These are phyloP conservation scores for Lacerta agilis DNA, from an alignment of 2,797 vertebrate genomes.

Conservation along the genomic window DNA sequence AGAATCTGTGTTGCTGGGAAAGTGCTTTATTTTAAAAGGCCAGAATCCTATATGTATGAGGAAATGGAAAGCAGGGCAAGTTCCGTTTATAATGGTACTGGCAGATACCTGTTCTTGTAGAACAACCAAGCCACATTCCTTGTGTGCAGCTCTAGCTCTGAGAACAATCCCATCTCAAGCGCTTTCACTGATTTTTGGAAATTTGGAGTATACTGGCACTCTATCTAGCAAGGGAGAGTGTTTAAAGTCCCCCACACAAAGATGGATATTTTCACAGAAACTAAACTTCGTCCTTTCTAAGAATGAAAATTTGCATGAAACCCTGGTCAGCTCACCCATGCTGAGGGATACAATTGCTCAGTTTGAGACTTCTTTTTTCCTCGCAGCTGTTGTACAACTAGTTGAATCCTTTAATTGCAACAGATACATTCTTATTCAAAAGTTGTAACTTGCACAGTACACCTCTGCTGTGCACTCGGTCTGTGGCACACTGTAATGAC, in stretches of 20 bases:
- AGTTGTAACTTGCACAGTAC: not conserved
- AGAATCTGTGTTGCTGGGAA: not conserved
- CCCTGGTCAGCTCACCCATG: not conserved
- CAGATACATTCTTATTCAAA: not conserved
- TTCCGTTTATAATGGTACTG: not conserved
- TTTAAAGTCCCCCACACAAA: not conserved
- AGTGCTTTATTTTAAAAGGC: not conserved
- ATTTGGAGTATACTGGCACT: not conserved
- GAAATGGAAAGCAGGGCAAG: not conserved
- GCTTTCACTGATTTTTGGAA: not conserved
- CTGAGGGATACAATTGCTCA: not conserved
- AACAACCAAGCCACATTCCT: not conserved
- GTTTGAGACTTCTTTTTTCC: not conserved
- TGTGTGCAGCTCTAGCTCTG: not conserved
- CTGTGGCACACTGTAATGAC: not conserved
- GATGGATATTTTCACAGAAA: not conserved
- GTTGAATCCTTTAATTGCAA: not conserved
- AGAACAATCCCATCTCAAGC: not conserved
- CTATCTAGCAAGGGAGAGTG: not conserved
- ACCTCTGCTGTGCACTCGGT: not conserved
- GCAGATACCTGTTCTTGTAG: not conserved
- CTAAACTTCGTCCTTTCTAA: not conserved
- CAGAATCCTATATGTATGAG: not conserved
- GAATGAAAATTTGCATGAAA: not conserved
- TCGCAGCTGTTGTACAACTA: not conserved